phyloP scores from a whole-genome alignment of 2,797 vertebrate species.

The Centropyge bicolor region DNA sequence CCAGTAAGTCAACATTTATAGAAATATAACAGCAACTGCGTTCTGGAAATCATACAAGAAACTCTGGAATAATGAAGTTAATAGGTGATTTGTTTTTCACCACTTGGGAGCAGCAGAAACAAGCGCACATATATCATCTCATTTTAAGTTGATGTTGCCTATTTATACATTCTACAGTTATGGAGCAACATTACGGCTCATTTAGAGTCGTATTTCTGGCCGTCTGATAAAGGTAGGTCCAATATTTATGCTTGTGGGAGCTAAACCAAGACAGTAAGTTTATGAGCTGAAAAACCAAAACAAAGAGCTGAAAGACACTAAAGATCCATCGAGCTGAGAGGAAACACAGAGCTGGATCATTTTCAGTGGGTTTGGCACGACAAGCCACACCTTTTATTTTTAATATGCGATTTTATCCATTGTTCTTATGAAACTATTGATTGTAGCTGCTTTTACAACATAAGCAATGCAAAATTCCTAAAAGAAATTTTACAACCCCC shows the following conservation, averaged over 20 bases:
- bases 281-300: not conserved
- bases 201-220: not conserved
- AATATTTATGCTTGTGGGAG: not conserved
- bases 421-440: not conserved
- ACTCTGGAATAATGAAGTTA: not conserved
- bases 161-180: not conserved
- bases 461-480: not conserved
- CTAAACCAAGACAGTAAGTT: not conserved
- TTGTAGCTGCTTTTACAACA: not conserved
- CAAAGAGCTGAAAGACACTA: not conserved
- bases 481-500: not conserved
- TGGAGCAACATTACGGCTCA: not conserved
- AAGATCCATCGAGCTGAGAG: too few species aligned
- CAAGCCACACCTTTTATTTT: too few species aligned
- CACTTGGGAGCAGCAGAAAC: slow-evolving; percentile 9
- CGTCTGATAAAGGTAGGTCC: not conserved
- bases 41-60: slow-evolving; percentile 16
- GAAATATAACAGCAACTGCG: slow-evolving; percentile 24
- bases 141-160: not conserved
- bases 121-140: not conserved
- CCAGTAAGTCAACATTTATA: slow-evolving; percentile 36
- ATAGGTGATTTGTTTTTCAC: not conserved
- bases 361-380: too few species aligned
- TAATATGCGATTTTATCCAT: not conserved
- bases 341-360: not conserved